These are phyloP conservation scores for Cylindroiulus punctatus DNA, from an alignment of 2,888 invertebrate species.

Conservation along the genomic window DNA sequence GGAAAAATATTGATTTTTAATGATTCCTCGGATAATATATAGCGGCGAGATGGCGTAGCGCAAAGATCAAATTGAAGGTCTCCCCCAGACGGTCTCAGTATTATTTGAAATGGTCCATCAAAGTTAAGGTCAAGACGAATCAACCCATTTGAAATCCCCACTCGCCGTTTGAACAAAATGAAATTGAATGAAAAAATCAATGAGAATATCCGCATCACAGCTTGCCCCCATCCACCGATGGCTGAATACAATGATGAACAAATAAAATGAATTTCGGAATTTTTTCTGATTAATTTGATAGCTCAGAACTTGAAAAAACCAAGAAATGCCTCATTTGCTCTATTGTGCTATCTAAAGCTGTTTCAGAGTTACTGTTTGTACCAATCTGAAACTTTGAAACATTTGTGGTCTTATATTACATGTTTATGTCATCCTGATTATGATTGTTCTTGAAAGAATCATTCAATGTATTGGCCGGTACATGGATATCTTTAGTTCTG, in stretches of 20 bases:
- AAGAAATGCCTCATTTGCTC: no score
- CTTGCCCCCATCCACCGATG: neutral
- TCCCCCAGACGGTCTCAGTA: neutral
- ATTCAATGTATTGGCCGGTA: no score
- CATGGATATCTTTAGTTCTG: no score
- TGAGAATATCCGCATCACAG: neutral
- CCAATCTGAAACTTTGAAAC: no score
- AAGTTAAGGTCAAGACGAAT: slow-evolving; percentile 18
- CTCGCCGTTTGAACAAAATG: neutral
- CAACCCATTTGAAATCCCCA: slow-evolving; percentile 9
- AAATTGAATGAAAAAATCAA: slow-evolving; percentile 16
- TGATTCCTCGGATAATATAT: neutral
- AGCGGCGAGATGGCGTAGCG: neutral
- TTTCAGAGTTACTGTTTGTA: no score
- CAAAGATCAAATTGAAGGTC: slow-evolving; percentile 18
- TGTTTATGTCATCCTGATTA: no score
- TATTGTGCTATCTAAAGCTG: no score
- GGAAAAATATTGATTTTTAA: slow-evolving; percentile 1
- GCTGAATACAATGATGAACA: neutral
- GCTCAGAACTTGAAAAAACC: neutral
- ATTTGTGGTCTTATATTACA: no score
- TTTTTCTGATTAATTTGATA: slow-evolving; percentile 5
- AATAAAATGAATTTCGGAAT: neutral
- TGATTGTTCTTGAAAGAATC: no score
- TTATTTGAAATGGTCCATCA: slow-evolving; percentile 18